Base-by-base conservation (phyloP, 2,888 invertebrate species). In the Dryomyza anilis region DNA sequence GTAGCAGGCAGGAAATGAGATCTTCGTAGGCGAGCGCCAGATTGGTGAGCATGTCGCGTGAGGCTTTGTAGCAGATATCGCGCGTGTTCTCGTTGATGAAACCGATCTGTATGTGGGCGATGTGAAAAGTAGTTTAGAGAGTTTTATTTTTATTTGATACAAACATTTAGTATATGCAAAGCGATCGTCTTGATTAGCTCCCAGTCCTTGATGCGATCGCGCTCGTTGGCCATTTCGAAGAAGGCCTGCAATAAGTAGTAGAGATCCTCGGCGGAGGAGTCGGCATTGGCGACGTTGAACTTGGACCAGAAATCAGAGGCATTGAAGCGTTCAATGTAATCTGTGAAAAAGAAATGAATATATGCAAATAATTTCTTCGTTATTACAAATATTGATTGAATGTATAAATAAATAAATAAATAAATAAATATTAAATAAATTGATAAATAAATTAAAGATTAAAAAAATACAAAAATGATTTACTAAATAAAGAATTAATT, bases 171-270 rank as follows among this genome's bases (percentile, higher is more conserved):
- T 56, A 93, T 85, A 79, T 91, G 89, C 53, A 88, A 82, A 1
- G 89, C 88, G 23, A 90, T 87, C 27, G 87, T 84, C 75, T 87
- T 85, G 56, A 93, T 87, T 74, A 93, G 89, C 27, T 86, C 85
- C 74, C 86, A 85, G 74, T 92, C 91, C 56, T 84, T 82, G 7
- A 83, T 78, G 30, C 71, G 70, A 67, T 83, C 77, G 67, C 92
- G 85, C 3, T 88, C 87, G 76, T 90, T 84, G 12, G 91, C 91
- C 91, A 94, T 93, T 80, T 91, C 92, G 48, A 91, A 89, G 76
- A 93, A 89, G 2, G 92, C 89, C 66, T 92, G 92, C 57, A 94
- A 78, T 53, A 93, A 84, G 83, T 91, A 93, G 77, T 91, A 91
- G 57, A 89, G 87, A 78, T 94, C 93, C 61, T 90, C 90, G 50